Percentiles rank a stretch among this genome's conserved stretches.
phyloP scores from a whole-genome alignment of 1,140 invertebrate genomes.

The Scaptodrosophila lebanonensis region DNA sequence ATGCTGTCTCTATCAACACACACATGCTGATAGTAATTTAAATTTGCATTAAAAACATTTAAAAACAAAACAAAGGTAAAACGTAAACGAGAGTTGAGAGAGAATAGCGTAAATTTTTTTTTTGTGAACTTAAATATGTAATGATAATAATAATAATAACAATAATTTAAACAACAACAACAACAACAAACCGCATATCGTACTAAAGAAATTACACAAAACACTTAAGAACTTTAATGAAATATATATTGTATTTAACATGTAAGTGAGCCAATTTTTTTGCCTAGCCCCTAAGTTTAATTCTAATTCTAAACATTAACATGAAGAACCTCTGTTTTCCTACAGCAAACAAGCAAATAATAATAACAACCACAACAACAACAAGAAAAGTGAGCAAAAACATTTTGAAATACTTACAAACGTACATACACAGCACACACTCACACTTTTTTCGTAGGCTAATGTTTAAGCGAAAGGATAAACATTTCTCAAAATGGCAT shows the following conservation, averaged over 20 bases:
- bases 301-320: constrained; percentile 35
- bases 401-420: constrained; percentile 28
- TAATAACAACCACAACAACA: constrained; percentile 22
- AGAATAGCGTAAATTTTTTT: constrained; percentile 52
- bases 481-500: constrained; percentile 30
- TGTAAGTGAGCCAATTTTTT: constrained; percentile 64
- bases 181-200: constrained; percentile 34
- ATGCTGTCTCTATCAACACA: constrained; percentile 34
- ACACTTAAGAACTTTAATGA: constrained; percentile 25
- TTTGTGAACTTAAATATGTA: constrained; percentile 40
- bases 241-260: not conserved
- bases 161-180: constrained; percentile 13
- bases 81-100: too few relatives aligned
- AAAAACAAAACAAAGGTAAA: too few relatives aligned
- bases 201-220: constrained; percentile 46
- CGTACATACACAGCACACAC: too few relatives aligned
- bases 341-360: constrained; percentile 25
- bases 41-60: constrained; percentile 42
- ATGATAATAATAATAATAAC: constrained; percentile 8
- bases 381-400: too few relatives aligned
- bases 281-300: constrained; percentile 58
- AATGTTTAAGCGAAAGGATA: constrained; percentile 29
- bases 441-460: constrained; percentile 38
- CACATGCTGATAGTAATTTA: constrained; percentile 31
- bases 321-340: constrained; percentile 35